These are phyloP conservation scores for Plestiodon gilberti DNA, from an alignment of 2,113 vertebrate genomes.

Conservation along the genomic window DNA sequence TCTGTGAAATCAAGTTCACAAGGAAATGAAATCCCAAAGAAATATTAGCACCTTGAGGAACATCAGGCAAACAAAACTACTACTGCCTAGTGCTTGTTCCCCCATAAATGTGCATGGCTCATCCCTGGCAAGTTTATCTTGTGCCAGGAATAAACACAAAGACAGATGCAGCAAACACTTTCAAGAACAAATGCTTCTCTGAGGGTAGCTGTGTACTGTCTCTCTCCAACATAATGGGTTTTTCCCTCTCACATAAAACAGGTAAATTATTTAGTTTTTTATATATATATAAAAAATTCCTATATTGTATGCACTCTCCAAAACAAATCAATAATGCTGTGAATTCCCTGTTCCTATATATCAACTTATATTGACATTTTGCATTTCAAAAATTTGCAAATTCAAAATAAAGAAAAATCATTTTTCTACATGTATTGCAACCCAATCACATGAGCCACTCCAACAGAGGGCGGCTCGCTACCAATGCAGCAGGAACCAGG, in stretches of 20 bases:
- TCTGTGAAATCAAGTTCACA: not conserved
- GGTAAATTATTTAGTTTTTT: not conserved
- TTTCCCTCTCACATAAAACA: not conserved
- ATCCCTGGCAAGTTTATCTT: not conserved
- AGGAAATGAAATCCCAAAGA: not conserved
- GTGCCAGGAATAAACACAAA: not conserved
- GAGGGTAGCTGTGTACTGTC: not conserved
- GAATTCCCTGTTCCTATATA: conserved; percentile 11
- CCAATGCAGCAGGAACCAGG: too few relatives aligned
- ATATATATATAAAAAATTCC: conserved; percentile 28
- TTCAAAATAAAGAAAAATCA: not conserved
- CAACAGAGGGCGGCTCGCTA: too few relatives aligned
- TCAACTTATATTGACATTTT: conserved; percentile 8
- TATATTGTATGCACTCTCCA: not conserved
- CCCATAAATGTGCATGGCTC: not conserved
- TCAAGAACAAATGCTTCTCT: not conserved
- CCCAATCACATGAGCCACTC: too few relatives aligned
- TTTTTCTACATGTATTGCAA: not conserved
- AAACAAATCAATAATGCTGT: conserved; percentile 8
- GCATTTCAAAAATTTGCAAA: conserved; percentile 21
- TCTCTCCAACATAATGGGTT: not conserved
- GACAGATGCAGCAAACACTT: not conserved
- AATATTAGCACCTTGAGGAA: not conserved
- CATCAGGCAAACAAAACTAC: not conserved
- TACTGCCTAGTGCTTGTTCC: not conserved